Conservation (phyloP, 2,797 vertebrate species). For the Ispidina lecontei region DNA sequence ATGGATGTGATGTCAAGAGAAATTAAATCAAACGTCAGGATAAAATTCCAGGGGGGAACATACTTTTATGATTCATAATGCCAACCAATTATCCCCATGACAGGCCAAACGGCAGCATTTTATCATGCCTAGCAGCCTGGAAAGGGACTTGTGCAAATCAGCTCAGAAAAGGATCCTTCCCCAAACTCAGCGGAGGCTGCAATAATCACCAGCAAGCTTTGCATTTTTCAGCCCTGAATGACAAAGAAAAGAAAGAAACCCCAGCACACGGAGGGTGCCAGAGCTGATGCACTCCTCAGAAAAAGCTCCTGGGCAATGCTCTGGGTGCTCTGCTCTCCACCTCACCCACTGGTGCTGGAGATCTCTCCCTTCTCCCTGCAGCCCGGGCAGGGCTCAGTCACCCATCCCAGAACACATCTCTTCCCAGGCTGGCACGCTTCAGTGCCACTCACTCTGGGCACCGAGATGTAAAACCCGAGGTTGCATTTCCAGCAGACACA, state of each 20-base stretch:
- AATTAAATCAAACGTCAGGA: slow-evolving; percentile 47
- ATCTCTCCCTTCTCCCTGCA: neutral
- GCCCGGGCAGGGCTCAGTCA: neutral
- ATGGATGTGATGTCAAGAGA: neutral
- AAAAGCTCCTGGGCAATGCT: neutral
- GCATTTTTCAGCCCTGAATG: neutral
- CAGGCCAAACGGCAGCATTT: neutral
- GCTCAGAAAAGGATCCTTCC: slow-evolving; percentile 8
- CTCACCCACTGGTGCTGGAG: rapidly evolving
- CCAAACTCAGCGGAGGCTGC: neutral
- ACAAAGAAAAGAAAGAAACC: neutral
- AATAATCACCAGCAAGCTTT: neutral
- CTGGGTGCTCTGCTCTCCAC: neutral
- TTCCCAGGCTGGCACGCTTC: neutral
- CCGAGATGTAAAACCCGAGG: neutral
- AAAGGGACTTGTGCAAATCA: neutral
- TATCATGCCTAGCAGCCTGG: slow-evolving; percentile 12
- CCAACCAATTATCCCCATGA: slow-evolving; percentile 22
- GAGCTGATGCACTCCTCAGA: neutral
- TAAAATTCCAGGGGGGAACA: slow-evolving; percentile 7
- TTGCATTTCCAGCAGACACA: neutral
- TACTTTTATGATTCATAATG: slow-evolving; percentile 27
- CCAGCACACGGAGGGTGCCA: neutral
- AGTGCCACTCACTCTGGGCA: neutral
- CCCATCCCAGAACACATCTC: neutral